A percentile compares a stretch with the other conserved stretches of the same genome.
Conservation (phyloP, 2,113 vertebrate genomes). For the Entelurus aequoreus region DNA sequence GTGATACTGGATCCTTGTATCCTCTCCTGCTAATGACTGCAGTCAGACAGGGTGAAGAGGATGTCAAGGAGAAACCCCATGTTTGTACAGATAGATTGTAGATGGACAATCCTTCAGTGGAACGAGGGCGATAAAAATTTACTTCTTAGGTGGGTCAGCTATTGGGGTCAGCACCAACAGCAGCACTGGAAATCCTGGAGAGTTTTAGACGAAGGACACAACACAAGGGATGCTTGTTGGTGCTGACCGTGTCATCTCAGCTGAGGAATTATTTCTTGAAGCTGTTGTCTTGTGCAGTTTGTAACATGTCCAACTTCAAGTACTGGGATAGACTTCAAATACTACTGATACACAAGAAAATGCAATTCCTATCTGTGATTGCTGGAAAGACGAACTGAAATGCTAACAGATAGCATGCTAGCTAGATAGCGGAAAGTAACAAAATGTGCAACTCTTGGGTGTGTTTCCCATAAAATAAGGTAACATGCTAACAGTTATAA, state of each 20-base stretch:
- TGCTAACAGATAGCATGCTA: too few species aligned
- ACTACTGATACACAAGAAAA: too few species aligned
- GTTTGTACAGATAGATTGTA: background rate
- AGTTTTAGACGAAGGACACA: constrained; percentile 19
- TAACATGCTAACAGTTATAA: too few species aligned
- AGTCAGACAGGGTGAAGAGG: background rate
- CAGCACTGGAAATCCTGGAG: background rate
- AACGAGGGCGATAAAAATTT: constrained; percentile 3
- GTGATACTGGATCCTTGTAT: background rate
- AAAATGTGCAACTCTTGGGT: too few species aligned
- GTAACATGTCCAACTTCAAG: background rate
- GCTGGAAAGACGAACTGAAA: too few species aligned
- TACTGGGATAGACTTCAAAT: too few species aligned
- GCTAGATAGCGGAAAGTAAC: too few species aligned
- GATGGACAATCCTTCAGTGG: background rate
- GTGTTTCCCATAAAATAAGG: too few species aligned
- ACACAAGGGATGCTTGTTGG: background rate
- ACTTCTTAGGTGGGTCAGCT: constrained; percentile 1
- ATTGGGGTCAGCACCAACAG: background rate
- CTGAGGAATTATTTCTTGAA: background rate
- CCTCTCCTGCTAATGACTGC: constrained; percentile 1
- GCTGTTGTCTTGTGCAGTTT: background rate
- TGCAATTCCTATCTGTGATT: too few species aligned
- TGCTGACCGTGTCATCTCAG: background rate
- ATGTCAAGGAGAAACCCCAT: constrained; percentile 14